Percentiles rank a stretch among this genome's conserved stretches.
Evolutionary conservation across 2,797 vertebrate genomes (phyloP).

Genomic region (Bryconaethiops microstoma): DNA sequence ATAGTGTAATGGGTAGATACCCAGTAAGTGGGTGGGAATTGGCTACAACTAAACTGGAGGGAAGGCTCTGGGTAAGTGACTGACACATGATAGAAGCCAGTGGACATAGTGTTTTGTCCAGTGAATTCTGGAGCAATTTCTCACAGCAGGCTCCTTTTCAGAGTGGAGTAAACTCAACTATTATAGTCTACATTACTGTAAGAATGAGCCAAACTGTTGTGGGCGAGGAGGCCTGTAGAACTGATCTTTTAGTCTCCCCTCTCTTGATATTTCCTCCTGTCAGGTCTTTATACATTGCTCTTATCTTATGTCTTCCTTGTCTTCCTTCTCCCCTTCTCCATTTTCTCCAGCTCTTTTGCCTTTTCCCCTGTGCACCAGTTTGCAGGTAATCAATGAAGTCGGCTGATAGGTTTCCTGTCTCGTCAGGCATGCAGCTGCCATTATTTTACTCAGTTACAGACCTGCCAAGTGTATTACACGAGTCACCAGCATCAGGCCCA

Average conservation of each 20-base stretch:
- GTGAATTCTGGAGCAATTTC: neutral
- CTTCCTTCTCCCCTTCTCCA: neutral
- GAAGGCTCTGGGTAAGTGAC: too few relatives aligned
- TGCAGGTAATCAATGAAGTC: slow-evolving; percentile 58
- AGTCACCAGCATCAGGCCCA: slow-evolving; percentile 38
- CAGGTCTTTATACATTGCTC: slow-evolving; percentile 51
- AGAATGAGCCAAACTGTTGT: slow-evolving; percentile 3
- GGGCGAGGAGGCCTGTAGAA: slow-evolving; percentile 21
- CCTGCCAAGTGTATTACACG: slow-evolving; percentile 57
- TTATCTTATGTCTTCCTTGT: slow-evolving; percentile 37
- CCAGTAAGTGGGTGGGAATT: too few relatives aligned
- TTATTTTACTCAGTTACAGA: slow-evolving; percentile 53
- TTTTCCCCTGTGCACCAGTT: slow-evolving; percentile 43
- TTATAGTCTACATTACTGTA: slow-evolving; percentile 1
- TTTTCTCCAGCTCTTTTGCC: slow-evolving; percentile 41
- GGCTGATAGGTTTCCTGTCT: slow-evolving; percentile 55
- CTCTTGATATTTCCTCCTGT: slow-evolving; percentile 41
- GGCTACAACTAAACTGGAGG: too few relatives aligned
- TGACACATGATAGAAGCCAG: too few relatives aligned
- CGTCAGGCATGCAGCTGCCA: slow-evolving; percentile 53
- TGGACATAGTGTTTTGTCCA: neutral
- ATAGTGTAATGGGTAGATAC: too few relatives aligned
- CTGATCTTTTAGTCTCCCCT: slow-evolving; percentile 24
- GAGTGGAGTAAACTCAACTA: neutral
- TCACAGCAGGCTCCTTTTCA: neutral